Evolutionary conservation across 1,140 invertebrate genomes (phyloP), one percentile per base, ranked within the genome.

Genomic region (Lepidurus packardi): DNA sequence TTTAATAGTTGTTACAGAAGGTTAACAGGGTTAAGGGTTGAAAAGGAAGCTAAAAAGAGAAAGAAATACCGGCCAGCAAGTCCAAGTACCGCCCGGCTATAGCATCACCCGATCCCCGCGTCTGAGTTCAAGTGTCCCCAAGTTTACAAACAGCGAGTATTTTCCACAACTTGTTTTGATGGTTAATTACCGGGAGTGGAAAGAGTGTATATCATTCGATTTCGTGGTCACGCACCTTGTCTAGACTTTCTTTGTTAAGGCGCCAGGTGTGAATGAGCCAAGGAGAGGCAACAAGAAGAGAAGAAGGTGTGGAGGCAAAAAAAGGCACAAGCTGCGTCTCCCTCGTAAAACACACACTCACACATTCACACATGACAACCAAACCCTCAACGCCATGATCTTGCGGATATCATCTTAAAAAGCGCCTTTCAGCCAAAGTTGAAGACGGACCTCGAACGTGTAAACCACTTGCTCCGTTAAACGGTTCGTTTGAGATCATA

Each of bases 151-250:
- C 21, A 16, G 53, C 53, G 16, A 21, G 53, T 65, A n/a, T 65
- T 65, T 47, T 65, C 53, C 16, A 21, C 16, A 21, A 21, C 7
- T 13, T 65, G 53, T 65, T 13, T 21, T 34, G 21, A 21, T 65
- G 53, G 53, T 65, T 65, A 65, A 65, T 65, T 65, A 65, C 16
- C 53, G 53, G 53, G 53, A 65, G 53, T 65, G 53, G 16, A 34
- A 4, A 65, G 53, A 65, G 53, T 65, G 53, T 65, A 65, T 65
- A 65, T 65, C 13, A 65, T 65, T 65, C 53, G 53, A 65, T 65
- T 65, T 65, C 53, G 53, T 65, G 53, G 53, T 65, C 53, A 65
- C 53, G 53, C 53, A 65, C 53, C 53, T 65, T 65, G 53, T 65
- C 53, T 65, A 65, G 53, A 65, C 53, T 65, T 65, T 65, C 53